Conservation (phyloP, 2,888 invertebrate species). For the Acholoe squamosa region DNA sequence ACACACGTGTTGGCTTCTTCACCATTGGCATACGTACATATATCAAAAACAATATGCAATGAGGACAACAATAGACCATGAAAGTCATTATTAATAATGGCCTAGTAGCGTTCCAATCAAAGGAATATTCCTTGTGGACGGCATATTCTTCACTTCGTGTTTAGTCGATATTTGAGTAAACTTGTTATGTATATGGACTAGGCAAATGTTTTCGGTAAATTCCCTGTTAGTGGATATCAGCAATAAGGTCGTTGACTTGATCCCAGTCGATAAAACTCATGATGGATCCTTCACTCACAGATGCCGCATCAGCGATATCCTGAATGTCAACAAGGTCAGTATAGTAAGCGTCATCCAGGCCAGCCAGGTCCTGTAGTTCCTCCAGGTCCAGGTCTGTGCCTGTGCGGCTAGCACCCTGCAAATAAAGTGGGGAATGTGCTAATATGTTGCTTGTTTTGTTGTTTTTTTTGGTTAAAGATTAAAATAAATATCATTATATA, state of each 20-base stretch:
- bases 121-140: too few relatives aligned
- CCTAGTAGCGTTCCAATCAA: too few relatives aligned
- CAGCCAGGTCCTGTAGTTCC: conserved; percentile 97
- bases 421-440: not conserved
- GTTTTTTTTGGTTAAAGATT: too few relatives aligned
- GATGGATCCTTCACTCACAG: conserved; percentile 78
- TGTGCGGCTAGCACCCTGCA: conserved; percentile 45
- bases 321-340: conserved; percentile 74
- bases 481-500: too few relatives aligned
- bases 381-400: conserved; percentile 64
- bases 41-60: too few relatives aligned
- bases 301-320: conserved; percentile 77
- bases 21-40: too few relatives aligned
- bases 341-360: conserved; percentile 61
- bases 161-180: too few relatives aligned
- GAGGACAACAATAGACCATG: too few relatives aligned
- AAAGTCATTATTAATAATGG: too few relatives aligned
- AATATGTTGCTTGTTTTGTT: too few relatives aligned
- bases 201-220: not conserved
- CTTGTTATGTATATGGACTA: not conserved
- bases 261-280: conserved; percentile 82
- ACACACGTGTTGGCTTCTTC: too few relatives aligned
- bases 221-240: conserved; percentile 72
- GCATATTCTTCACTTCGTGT: too few relatives aligned
- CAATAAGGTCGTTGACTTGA: conserved; percentile 78